Base-by-base conservation (phyloP, 2,797 vertebrate genomes). In the Sebastes oblongus region DNA sequence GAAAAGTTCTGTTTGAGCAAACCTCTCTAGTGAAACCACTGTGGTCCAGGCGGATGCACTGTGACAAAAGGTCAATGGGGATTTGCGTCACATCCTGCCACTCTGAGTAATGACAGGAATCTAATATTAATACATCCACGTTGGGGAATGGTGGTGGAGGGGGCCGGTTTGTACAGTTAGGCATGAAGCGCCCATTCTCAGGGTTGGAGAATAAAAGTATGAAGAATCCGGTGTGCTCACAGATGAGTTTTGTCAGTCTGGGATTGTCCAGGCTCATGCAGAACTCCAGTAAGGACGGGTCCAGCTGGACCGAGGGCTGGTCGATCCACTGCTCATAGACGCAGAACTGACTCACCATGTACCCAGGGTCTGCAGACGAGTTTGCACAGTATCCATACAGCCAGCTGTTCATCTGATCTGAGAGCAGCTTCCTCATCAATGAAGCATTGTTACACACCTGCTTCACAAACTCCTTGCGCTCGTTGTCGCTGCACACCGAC, bases 401-500 rank as follows among this genome's bases (percentile, higher is more conserved):
- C 96, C 96, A 96, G 60, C 22, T 32, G 85, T 96, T 96, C 36
- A 30, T 84, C 18, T 72, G 68, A 52, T 96, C 89, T 3, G 22
- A 64, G 1, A 95, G 73, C 65, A 97, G 85, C 22, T 80, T 88
- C 61, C 22, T 84, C 86, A 96, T 88, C 34, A 95, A 39, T 4
- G 20, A 3, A 4, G 66, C 66, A 14, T 92, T 86, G 78, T 77
- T 73, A 50, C 96, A 97, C 86, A 97, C 94, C 4, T 84, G 87
- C 42, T 13, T 55, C 55, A 93, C 89, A 85, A 96, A 96, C 34
- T 77, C 74, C 6, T 69, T 70, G 0, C 27, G 87, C 5, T 96
- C 91, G 11, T 94, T 96, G 20, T 96, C 94, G 2, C 94, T 91
- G 80, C 96, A 96, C 29, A 96, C 66, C 0, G 94, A 91, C 42